Evolutionary conservation across 2,797 vertebrate genomes (phyloP).

Genomic region (Oreonectes daqikongensis): DNA sequence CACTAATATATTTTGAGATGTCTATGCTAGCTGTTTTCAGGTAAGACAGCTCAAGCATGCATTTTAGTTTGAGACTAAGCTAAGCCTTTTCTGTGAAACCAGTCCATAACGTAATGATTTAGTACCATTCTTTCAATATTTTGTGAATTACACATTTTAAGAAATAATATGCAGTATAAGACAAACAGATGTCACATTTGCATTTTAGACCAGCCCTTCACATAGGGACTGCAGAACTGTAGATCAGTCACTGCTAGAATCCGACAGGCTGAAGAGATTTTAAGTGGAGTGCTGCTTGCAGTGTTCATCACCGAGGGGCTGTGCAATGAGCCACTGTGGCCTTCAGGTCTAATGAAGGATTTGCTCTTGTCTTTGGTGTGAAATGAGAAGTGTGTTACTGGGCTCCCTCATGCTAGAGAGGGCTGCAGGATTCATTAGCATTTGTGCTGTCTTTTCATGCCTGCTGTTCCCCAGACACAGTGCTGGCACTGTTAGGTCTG

Average conservation of each 20-base stretch:
- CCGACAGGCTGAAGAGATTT: background rate
- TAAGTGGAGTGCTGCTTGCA: background rate
- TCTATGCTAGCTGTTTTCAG: no score
- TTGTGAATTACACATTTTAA: no score
- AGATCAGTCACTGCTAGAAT: background rate
- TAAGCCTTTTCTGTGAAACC: no score
- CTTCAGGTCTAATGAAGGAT: conserved; percentile 28
- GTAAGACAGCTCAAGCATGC: no score
- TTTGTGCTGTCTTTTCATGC: conserved; percentile 32
- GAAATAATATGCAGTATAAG: background rate
- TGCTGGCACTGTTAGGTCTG: conserved; percentile 25
- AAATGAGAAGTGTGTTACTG: conserved; percentile 35
- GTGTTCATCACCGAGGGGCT: background rate
- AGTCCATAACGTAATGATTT: no score
- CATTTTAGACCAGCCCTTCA: background rate
- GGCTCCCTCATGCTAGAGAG: conserved; percentile 20
- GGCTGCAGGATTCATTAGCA: conserved; percentile 30
- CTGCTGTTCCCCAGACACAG: background rate
- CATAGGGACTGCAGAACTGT: background rate
- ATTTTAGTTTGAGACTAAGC: no score
- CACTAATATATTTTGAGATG: no score
- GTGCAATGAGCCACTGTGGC: conserved; percentile 5
- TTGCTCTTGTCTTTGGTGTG: conserved; percentile 28
- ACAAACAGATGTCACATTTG: background rate
- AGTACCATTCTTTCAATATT: no score